Base-by-base conservation (phyloP, 1,140 invertebrate species). In the Aphis craccivora region DNA sequence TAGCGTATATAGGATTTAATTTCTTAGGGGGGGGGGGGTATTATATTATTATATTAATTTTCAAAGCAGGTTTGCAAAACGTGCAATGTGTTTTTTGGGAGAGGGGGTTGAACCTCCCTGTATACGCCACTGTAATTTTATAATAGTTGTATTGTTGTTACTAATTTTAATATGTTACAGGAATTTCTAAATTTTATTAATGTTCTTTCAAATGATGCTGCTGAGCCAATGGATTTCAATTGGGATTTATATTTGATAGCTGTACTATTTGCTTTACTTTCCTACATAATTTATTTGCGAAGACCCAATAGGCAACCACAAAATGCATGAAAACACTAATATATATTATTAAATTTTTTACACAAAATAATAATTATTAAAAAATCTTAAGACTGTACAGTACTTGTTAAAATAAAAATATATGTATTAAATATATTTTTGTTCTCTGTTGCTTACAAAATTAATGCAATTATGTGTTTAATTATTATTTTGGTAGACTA, bases 161-260 rank as follows among this genome's bases (percentile, higher is more conserved):
- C 14, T 76, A 86, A 48, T 51, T 93, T 35, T 35, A 53, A 60
- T 90, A 7, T 48, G 25, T 93, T 93, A 2, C 76, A 93, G 91
- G 81, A 86, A 53, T 53, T 93, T 86, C 20, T 55, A 37, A 93
- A 53, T 84, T 20, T 86, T 30, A 86, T 93, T 37, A 40, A 43
- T 51, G 53, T 55, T 18, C 55, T 93, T 55, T 86, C 91, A 40
- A 84, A 93, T 55, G 91, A 93, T 55, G 81, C 86, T 86, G 76
- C 91, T 22, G 91, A 55, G 2, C 91, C 96, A 45, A 96, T 99
- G 23, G 97, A 97, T 45, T 97, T 97, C 84, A 98, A 99, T 95
- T 99, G 99, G 99, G 99, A 99, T 95, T 96, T 99, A 30, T 99
- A 99, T 95, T 95, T 99, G 93, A 98, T 99, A 93, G 98, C 97